Evolutionary conservation across 2,113 vertebrate species (phyloP).

Genomic region (Xiphophorus couchianus): DNA sequence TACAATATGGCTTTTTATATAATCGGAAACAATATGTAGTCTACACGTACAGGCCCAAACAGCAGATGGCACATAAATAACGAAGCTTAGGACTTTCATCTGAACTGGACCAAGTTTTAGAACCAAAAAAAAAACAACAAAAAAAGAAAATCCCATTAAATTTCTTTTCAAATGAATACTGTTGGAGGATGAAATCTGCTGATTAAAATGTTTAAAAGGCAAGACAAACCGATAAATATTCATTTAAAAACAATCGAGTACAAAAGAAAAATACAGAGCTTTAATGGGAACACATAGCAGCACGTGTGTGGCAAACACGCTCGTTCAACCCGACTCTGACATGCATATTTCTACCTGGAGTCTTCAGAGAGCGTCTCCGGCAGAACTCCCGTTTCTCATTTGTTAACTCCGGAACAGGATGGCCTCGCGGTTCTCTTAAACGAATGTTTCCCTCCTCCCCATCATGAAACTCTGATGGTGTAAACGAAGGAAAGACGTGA

Average conservation of each 20-base stretch:
- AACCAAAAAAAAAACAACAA: not conserved
- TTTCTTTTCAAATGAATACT: constrained; percentile 51
- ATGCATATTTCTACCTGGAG: constrained; percentile 44
- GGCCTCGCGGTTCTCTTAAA: constrained; percentile 29
- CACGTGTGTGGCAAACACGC: constrained; percentile 42
- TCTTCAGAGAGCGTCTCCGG: constrained; percentile 18
- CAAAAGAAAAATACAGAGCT: constrained; percentile 14
- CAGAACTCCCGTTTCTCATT: not conserved
- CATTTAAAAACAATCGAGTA: not conserved
- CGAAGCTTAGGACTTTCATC: constrained; percentile 48
- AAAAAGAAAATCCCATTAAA: constrained; percentile 14
- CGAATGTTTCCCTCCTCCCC: constrained; percentile 26
- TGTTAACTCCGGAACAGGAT: constrained; percentile 23
- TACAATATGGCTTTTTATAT: constrained; percentile 75
- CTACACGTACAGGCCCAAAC: constrained; percentile 40
- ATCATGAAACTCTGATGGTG: constrained; percentile 1
- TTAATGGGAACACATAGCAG: constrained; percentile 42
- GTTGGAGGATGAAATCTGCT: constrained; percentile 23
- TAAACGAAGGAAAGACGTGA: not conserved
- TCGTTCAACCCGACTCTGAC: constrained; percentile 6
- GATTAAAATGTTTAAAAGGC: constrained; percentile 32
- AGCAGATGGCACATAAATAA: constrained; percentile 68
- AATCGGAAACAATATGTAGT: constrained; percentile 39
- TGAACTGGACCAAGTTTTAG: constrained; percentile 27
- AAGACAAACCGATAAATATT: not conserved